These are phyloP conservation scores for Cyprinus carpio DNA, from an alignment of 2,113 vertebrate species.

Conservation along the genomic window DNA sequence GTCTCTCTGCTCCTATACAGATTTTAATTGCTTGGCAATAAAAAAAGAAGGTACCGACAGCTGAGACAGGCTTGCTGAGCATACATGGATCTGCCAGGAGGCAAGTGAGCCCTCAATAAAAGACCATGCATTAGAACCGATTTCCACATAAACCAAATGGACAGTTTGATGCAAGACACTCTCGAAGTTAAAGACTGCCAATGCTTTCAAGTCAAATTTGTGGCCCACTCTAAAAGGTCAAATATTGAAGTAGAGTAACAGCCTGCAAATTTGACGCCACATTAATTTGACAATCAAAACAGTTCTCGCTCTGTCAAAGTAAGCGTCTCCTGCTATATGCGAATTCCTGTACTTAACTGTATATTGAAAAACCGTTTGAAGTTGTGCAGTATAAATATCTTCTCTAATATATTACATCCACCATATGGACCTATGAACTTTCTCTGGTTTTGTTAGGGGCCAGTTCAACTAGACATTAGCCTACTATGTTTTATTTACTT, in stretches of 20 bases:
- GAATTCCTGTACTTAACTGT: background rate
- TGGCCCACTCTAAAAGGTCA: constrained; percentile 55
- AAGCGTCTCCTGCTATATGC: background rate
- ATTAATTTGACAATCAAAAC: constrained; percentile 62
- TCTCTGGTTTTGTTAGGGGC: background rate
- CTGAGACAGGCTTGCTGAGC: constrained; percentile 36
- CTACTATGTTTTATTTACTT: background rate
- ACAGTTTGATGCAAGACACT: constrained; percentile 35
- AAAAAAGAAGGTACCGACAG: constrained; percentile 46
- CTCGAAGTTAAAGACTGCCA: constrained; percentile 36
- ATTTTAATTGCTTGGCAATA: constrained; percentile 58
- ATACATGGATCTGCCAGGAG: constrained; percentile 18
- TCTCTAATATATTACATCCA: background rate
- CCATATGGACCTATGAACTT: background rate
- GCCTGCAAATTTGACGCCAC: constrained; percentile 54
- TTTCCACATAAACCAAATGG: constrained; percentile 49
- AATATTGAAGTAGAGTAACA: constrained; percentile 55
- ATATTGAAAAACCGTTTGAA: background rate
- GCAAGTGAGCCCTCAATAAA: constrained; percentile 51
- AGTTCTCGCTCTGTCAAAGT: background rate
- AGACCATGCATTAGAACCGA: constrained; percentile 27
- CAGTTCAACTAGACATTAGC: background rate
- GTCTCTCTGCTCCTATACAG: constrained; percentile 42
- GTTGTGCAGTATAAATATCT: background rate
- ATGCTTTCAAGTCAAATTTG: constrained; percentile 61